Percentiles rank a stretch among this genome's conserved stretches.
Conservation (phyloP, 2,888 invertebrate species). For the Hypomecis atomaria region DNA sequence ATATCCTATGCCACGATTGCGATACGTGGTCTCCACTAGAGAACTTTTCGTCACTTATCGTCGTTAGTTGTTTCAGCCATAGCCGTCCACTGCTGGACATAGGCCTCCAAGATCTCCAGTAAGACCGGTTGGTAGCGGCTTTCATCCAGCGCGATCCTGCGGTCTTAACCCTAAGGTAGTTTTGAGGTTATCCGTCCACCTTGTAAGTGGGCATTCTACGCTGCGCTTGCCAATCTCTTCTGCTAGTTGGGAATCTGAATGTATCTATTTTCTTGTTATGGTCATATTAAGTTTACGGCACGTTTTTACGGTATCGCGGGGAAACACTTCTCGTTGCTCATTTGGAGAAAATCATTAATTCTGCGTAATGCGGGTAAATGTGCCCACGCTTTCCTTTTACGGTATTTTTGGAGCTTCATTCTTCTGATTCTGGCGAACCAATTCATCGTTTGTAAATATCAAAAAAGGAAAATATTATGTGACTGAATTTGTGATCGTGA, state of each 20-base stretch:
- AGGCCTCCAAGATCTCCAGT: no score
- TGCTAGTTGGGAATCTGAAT: background rate
- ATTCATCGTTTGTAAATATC: background rate
- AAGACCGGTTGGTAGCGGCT: no score
- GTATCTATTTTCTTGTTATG: constrained; percentile 21
- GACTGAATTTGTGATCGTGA: no score
- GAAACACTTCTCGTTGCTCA: constrained; percentile 36
- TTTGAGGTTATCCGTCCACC: background rate
- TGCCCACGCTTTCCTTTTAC: constrained; percentile 8
- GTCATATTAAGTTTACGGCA: constrained; percentile 43
- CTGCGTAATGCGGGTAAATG: constrained; percentile 11
- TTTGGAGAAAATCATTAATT: constrained; percentile 30
- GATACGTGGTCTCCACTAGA: no score
- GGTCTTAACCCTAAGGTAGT: no score
- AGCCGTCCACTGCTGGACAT: no score
- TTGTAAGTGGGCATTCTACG: background rate
- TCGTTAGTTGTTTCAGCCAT: no score
- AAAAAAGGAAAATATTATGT: no score
- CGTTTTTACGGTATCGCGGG: constrained; percentile 40
- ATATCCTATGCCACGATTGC: no score
- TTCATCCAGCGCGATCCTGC: no score
- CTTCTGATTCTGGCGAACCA: background rate
- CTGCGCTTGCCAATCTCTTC: no score
- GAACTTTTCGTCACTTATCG: no score
- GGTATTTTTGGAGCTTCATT: constrained; percentile 4